A percentile compares a stretch with the other conserved stretches of the same genome.
phyloP scores from a whole-genome alignment of 2,797 vertebrate genomes.

The Acrossocheilus wenchowensis region DNA sequence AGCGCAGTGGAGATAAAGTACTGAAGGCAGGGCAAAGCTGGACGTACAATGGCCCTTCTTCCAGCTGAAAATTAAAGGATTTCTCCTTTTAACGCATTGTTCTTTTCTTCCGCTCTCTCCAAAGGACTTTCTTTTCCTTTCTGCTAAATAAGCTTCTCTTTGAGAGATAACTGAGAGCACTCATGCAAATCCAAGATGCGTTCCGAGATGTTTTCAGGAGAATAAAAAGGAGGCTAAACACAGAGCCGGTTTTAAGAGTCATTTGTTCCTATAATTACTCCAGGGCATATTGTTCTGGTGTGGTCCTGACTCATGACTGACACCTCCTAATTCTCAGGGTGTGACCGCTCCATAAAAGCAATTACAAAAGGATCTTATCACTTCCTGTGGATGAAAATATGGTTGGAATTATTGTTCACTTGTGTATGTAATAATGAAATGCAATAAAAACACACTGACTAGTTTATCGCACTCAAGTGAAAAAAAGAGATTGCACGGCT shows the following conservation, averaged over 20 bases:
- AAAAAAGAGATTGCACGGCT: not conserved
- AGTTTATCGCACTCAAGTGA: not conserved
- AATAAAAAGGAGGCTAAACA: constrained; percentile 47
- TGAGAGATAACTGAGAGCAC: constrained; percentile 87
- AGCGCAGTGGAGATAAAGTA: constrained; percentile 36
- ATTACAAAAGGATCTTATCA: constrained; percentile 45
- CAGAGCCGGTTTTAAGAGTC: constrained; percentile 48
- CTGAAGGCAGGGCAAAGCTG: constrained; percentile 50
- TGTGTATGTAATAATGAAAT: not conserved
- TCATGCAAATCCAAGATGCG: constrained; percentile 78
- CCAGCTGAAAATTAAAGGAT: constrained; percentile 85
- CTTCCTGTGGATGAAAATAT: constrained; percentile 20
- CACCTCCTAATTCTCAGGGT: constrained; percentile 32
- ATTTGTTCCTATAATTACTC: constrained; percentile 54
- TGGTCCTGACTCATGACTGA: constrained; percentile 36
- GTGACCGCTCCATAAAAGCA: constrained; percentile 14
- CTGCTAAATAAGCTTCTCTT: constrained; percentile 88
- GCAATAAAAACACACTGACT: constrained; percentile 1
- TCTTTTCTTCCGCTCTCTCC: constrained; percentile 84
- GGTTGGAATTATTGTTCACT: constrained; percentile 4
- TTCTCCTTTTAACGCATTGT: constrained; percentile 83
- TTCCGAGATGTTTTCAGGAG: constrained; percentile 39
- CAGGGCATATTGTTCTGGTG: constrained; percentile 44
- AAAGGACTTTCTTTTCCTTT: constrained; percentile 84
- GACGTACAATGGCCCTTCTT: constrained; percentile 66